Base-by-base conservation (phyloP, 2,113 vertebrate genomes). In the Nyctereutes procyonoides region DNA sequence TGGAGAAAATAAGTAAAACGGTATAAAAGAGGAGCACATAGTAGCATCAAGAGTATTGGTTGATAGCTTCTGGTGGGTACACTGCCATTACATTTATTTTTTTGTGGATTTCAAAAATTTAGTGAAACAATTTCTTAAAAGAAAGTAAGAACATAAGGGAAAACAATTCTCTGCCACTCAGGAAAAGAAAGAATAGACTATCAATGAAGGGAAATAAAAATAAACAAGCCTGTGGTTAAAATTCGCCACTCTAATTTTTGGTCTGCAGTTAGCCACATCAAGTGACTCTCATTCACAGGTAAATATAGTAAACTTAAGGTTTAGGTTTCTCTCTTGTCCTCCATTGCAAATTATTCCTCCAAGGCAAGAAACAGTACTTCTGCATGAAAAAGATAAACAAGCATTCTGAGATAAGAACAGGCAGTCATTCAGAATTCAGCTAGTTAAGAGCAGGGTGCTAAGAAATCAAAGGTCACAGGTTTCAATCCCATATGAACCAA, bases 401-500 rank as follows among this genome's bases (percentile, higher is more conserved):
- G 83, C 51, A 83, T 12, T 95, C 55, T 95, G 63, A 95, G 24
- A 85, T 92, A 71, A 90, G 73, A 86, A 55, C 5, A 65, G 43
- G 43, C 60, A 97, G 77, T 93, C 92, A 96, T 93, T 97, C 63
- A 69, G 69, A 96, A 96, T 96, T 97, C 88, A 96, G 88, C 67
- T 96, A 95, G 83, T 95, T 87, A 96, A 92, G 83, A 96, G 43
- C 79, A 93, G 38, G 60, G 74, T 95, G 56, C 69, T 96, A 92
- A 73, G 67, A 98, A 96, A 97, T 79, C 97, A 96, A 97, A 97
- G 88, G 97, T 97, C 93, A 96, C 48, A 95, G 55, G 90, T 96
- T 96, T 94, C 88, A 97, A 56, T 97, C 96, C 95, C 96, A 87
- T 62, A 95, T 92, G 90, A 97, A 94, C 90, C 95, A 98, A 97